Evolutionary conservation across 2,113 vertebrate species (phyloP), one percentile per base, ranked within the genome.

Genomic region (Desmodus rotundus): DNA sequence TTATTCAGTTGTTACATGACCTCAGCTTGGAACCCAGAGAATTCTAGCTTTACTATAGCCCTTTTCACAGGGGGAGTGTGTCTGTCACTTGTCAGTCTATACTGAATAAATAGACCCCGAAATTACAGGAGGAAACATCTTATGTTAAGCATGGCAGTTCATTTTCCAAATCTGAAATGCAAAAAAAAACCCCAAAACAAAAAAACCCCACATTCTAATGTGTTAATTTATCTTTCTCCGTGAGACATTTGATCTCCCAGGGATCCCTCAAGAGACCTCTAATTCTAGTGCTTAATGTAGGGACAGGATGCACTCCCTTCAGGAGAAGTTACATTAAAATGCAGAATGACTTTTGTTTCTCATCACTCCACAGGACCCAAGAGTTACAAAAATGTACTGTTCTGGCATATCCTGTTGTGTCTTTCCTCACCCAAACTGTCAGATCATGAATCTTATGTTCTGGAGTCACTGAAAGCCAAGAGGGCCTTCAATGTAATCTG

Each of bases 251-350:
- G 74, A 50, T 72, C 41, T 80, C n/a, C 19, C 31, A 65, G 47
- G n/a, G 33, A 80, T 93, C 65, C 81, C 14, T 81, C 36, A 31
- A 7, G 47, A 85, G 85, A 74, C 19, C 90, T 90, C 43, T 84
- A 76, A 94, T 88, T 93, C n/a, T 54, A 36, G 31, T 58, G 24
- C 28, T 96, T 70, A 94, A 89, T 86, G 56, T 24, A 45, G 76
- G 63, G 47, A 89, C 33, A 81, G 0, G 1, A 81, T 54, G 31
- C 11, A 74, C 47, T 70, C 1, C 73, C 56, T 80, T 96, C 28
- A 72, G 65, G n/a, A 91, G 45, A 93, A 80, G 20, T 82, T 56
- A 31, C 38, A 91, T 61, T 82, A 89, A 92, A 93, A 76, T 93
- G 10, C 7, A 86, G 87, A 85, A 74, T 74, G 20, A 50, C 52